Percentiles rank a stretch among this genome's conserved stretches.
phyloP scores from a whole-genome alignment of 92 coral and sea anemone species.

The Pocillopora meandrina region DNA sequence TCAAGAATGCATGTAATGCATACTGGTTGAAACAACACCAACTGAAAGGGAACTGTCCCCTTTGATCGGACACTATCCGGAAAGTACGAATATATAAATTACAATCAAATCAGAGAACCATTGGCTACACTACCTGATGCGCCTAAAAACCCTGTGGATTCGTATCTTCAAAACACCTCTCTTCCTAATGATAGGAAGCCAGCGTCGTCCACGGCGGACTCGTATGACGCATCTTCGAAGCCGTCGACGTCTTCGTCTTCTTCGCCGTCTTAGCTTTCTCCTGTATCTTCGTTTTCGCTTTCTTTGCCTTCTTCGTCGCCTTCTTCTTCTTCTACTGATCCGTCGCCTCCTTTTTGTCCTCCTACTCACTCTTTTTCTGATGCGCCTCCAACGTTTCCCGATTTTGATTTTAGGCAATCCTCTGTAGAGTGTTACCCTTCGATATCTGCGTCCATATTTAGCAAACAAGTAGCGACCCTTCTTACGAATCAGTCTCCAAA shows the following conservation, averaged over 20 bases:
- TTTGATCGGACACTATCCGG: no score
- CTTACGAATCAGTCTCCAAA: not conserved
- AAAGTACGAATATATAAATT: no score
- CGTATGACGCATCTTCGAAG: constrained; percentile 38
- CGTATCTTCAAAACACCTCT: not conserved
- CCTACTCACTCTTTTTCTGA: constrained; percentile 14
- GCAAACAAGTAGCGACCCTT: constrained; percentile 6
- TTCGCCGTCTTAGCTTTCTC: constrained; percentile 26
- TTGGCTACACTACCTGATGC: constrained; percentile 6
- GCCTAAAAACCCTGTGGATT: not conserved
- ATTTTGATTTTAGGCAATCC: not conserved
- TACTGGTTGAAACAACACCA: no score
- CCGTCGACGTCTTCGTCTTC: not conserved
- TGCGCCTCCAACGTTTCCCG: not conserved
- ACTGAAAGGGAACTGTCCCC: no score
- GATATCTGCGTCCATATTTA: not conserved
- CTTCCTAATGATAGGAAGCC: constrained; percentile 7
- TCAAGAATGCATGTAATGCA: no score
- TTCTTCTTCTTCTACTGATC: constrained; percentile 3
- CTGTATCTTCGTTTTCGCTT: constrained; percentile 15
- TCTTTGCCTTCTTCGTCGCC: constrained; percentile 24
- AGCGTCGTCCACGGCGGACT: constrained; percentile 24
- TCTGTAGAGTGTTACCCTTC: not conserved
- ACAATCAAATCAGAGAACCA: not conserved
- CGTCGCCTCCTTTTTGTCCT: constrained; percentile 9